These are phyloP conservation scores for Polia nebulosa DNA, from an alignment of 2,888 invertebrate genomes.

Conservation along the genomic window DNA sequence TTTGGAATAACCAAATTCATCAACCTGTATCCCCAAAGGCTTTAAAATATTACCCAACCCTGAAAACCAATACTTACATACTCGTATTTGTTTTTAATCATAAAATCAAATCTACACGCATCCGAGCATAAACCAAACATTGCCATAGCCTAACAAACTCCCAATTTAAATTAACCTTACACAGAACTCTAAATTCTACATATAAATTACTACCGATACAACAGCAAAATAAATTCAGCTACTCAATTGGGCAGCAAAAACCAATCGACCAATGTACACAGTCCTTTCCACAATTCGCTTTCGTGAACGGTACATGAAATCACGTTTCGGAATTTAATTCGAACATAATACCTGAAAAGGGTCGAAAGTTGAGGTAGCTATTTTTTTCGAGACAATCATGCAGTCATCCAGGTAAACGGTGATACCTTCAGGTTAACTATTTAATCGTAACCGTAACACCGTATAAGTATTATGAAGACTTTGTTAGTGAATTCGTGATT, in stretches of 20 bases:
- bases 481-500: not conserved
- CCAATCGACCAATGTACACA: constrained; percentile 61
- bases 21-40: not conserved
- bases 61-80: constrained; percentile 26
- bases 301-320: constrained; percentile 72
- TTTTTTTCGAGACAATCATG: constrained; percentile 49
- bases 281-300: constrained; percentile 61
- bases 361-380: constrained; percentile 44
- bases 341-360: constrained; percentile 65
- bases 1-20: not conserved
- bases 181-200: constrained; percentile 29
- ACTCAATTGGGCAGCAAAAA: constrained; percentile 47
- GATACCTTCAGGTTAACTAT: constrained; percentile 39
- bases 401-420: constrained; percentile 30
- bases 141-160: constrained; percentile 37
- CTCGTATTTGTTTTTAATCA: constrained; percentile 57
- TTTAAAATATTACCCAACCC: not conserved
- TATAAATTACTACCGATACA: constrained; percentile 46
- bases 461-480: constrained; percentile 28
- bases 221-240: constrained; percentile 43
- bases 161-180: constrained; percentile 42
- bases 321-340: constrained; percentile 68
- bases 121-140: constrained; percentile 43
- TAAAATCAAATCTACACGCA: constrained; percentile 22
- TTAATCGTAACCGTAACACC: constrained; percentile 21